Conservation (phyloP, 2,797 vertebrate species). For the Anolis apletophallus region DNA sequence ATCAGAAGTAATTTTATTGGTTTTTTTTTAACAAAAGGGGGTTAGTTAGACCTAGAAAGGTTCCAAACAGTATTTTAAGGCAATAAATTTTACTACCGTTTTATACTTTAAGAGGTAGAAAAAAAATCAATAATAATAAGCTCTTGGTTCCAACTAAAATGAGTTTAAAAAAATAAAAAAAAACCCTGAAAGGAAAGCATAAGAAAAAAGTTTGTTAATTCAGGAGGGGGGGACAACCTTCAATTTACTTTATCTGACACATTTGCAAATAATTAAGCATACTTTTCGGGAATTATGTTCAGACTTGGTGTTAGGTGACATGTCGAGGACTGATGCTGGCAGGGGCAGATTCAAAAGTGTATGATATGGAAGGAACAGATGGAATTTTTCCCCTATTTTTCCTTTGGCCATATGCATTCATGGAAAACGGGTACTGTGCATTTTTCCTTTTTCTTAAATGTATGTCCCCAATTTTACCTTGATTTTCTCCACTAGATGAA, state of each 20-base stretch:
- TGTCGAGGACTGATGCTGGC: not conserved
- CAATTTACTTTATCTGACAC: not conserved
- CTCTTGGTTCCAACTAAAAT: conserved; percentile 40
- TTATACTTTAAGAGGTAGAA: conserved; percentile 40
- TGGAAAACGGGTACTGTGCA: not conserved
- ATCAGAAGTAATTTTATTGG: conserved; percentile 11
- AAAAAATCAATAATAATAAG: conserved; percentile 52
- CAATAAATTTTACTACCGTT: conserved; percentile 51
- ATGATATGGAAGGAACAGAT: too few relatives aligned
- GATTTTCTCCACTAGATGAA: not conserved
- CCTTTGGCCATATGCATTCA: not conserved
- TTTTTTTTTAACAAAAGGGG: conserved; percentile 44
- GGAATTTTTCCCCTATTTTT: not conserved
- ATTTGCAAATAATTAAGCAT: not conserved
- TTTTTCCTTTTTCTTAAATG: not conserved
- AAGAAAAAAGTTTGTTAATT: not conserved
- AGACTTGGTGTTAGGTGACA: not conserved
- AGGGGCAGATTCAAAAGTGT: not conserved
- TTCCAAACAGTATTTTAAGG: conserved; percentile 56
- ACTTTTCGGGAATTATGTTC: not conserved
- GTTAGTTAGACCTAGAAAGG: conserved; percentile 58
- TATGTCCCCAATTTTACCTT: not conserved
- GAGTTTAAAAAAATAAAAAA: conserved; percentile 30
- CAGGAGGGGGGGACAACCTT: too few relatives aligned
- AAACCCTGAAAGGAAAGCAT: conserved; percentile 35